Conservation (phyloP, 2,113 vertebrate genomes). For the Ciconia maguari region DNA sequence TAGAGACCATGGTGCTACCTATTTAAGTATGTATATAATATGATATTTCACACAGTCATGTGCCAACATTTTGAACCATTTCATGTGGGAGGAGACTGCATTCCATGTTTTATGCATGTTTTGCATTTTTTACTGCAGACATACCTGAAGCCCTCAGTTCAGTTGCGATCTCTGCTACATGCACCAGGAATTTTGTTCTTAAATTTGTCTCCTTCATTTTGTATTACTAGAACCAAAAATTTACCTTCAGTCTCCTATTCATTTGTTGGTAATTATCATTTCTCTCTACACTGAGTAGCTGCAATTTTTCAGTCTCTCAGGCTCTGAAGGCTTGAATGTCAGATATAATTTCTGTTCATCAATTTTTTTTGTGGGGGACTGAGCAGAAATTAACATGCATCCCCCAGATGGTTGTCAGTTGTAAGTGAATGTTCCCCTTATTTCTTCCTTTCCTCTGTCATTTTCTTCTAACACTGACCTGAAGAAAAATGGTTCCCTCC, state of each 20-base stretch:
- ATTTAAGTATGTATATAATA: neutral
- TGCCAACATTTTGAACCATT: neutral
- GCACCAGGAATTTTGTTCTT: neutral
- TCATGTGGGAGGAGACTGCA: neutral
- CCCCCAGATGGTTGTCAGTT: neutral
- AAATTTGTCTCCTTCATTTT: neutral
- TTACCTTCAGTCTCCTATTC: neutral
- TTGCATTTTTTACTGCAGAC: neutral
- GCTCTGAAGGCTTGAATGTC: neutral
- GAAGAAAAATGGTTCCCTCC: neutral
- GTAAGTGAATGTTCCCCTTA: neutral
- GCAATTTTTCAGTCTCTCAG: neutral
- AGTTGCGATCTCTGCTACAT: neutral
- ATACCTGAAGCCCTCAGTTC: neutral
- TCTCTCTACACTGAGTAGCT: neutral
- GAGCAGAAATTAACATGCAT: neutral
- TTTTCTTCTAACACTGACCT: neutral
- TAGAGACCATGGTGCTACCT: neutral
- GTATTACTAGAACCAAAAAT: neutral
- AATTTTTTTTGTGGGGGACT: neutral
- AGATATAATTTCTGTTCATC: neutral
- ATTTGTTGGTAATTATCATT: neutral
- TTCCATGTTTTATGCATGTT: neutral
- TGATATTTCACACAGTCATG: neutral
- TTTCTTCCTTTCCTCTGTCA: neutral